Conservation (phyloP, 2,888 invertebrate genomes). For the Tuberolachnus salignus region DNA sequence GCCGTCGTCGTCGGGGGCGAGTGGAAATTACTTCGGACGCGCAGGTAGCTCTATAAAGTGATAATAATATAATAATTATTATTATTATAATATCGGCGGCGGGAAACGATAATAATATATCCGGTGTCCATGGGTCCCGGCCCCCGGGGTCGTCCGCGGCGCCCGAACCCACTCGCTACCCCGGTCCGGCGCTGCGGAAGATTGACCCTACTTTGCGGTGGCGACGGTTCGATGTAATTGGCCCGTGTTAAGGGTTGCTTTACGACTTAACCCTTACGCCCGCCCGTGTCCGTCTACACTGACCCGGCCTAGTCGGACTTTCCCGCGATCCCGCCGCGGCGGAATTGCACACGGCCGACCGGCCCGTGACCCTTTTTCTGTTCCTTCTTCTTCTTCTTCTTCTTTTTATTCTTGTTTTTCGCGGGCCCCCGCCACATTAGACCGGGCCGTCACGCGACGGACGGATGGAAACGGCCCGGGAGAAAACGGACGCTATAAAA, state of each 20-base stretch:
- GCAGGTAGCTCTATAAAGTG: too few species aligned
- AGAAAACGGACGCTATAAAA: slow-evolving; percentile 2
- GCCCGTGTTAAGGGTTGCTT: slow-evolving; percentile 56
- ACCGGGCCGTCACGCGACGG: background rate
- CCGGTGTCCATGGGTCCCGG: background rate
- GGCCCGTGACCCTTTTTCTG: background rate
- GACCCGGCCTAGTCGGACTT: background rate
- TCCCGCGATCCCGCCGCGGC: background rate
- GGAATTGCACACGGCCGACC: background rate
- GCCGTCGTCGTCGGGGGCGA: too few species aligned
- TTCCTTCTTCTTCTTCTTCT: too few species aligned
- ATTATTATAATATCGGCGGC: too few species aligned
- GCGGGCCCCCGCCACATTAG: slow-evolving; percentile 49
- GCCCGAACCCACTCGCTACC: background rate
- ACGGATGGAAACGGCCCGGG: slow-evolving; percentile 39
- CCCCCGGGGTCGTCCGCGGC: slow-evolving; percentile 5
- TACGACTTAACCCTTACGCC: slow-evolving; percentile 55
- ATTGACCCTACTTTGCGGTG: slow-evolving; percentile 56
- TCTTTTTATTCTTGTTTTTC: too few species aligned
- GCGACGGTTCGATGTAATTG: slow-evolving; percentile 56
- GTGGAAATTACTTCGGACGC: slow-evolving; percentile 12
- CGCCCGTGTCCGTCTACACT: background rate
- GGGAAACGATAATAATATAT: slow-evolving; percentile 45
- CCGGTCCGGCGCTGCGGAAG: background rate
- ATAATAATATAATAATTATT: too few species aligned